Evolutionary conservation across 2,113 vertebrate genomes (phyloP).

Genomic region (Tychaedon coryphoeus): DNA sequence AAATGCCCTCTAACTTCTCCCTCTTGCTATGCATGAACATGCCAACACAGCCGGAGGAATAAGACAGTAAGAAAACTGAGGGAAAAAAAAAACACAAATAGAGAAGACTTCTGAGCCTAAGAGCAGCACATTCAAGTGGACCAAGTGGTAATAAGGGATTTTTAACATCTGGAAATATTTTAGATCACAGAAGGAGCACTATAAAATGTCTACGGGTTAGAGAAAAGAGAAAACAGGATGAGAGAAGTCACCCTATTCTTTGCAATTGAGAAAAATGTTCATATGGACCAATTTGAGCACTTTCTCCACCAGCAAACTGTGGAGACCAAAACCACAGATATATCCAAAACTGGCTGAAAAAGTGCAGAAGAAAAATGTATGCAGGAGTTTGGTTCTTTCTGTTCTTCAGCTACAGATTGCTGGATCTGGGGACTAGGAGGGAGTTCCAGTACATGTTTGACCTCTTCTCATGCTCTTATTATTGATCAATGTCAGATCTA

Average conservation of each 20-base stretch:
- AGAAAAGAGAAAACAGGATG: background rate
- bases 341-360: background rate
- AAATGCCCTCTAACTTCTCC: background rate
- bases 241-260: background rate
- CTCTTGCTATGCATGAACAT: background rate
- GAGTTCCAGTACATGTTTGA: background rate
- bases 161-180: background rate
- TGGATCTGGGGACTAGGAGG: background rate
- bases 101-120: background rate
- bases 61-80: background rate
- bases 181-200: background rate
- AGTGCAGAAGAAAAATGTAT: background rate
- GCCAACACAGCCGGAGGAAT: background rate
- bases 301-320: background rate
- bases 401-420: background rate
- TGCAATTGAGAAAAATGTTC: background rate
- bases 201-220: background rate
- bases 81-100: background rate
- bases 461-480: background rate
- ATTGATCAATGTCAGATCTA: background rate
- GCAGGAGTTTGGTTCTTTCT: background rate
- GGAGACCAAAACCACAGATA: background rate
- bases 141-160: background rate
- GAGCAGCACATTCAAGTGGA: background rate
- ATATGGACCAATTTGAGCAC: background rate